These are phyloP conservation scores for Ptychodera flava DNA, from an alignment of 35 echinoderm and acorn worm genomes.

Conservation along the genomic window DNA sequence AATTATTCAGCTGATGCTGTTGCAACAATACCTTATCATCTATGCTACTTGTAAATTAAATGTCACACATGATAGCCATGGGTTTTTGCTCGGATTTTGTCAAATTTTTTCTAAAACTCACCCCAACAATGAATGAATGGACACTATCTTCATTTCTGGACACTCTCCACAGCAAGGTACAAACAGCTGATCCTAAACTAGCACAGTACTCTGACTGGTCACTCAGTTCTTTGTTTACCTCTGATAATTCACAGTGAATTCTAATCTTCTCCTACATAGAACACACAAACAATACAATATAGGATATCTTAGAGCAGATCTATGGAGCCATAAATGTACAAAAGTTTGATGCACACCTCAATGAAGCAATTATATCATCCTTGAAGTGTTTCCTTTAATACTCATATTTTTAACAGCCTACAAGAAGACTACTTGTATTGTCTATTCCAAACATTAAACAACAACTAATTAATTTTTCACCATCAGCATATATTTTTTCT, in stretches of 20 bases:
- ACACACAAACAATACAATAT: not conserved
- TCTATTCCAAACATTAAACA: not conserved
- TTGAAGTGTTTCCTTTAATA: not conserved
- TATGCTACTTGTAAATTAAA: too few species aligned
- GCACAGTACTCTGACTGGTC: slow-evolving; percentile 76
- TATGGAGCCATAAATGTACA: not conserved
- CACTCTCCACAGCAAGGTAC: slow-evolving; percentile 54
- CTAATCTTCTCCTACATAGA: slow-evolving; percentile 34
- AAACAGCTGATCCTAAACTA: slow-evolving; percentile 51
- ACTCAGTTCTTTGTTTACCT: slow-evolving; percentile 31
- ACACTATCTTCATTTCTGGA: slow-evolving; percentile 55
- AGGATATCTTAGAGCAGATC: not conserved
- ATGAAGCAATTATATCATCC: too few species aligned
- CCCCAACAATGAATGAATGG: slow-evolving; percentile 37
- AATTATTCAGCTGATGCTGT: too few species aligned
- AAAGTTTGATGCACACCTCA: too few species aligned
- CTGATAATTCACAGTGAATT: slow-evolving; percentile 36
- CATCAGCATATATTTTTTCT: too few species aligned
- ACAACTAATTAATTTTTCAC: too few species aligned
- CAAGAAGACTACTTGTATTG: not conserved
- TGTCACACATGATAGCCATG: too few species aligned
- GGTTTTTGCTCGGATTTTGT: too few species aligned
- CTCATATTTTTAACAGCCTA: not conserved
- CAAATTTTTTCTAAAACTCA: too few species aligned
- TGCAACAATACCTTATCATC: too few species aligned